A percentile compares a stretch with the other conserved stretches of the same genome.
Evolutionary conservation across 2,797 vertebrate species (phyloP).

Genomic region (Rhinichthys osculus): DNA sequence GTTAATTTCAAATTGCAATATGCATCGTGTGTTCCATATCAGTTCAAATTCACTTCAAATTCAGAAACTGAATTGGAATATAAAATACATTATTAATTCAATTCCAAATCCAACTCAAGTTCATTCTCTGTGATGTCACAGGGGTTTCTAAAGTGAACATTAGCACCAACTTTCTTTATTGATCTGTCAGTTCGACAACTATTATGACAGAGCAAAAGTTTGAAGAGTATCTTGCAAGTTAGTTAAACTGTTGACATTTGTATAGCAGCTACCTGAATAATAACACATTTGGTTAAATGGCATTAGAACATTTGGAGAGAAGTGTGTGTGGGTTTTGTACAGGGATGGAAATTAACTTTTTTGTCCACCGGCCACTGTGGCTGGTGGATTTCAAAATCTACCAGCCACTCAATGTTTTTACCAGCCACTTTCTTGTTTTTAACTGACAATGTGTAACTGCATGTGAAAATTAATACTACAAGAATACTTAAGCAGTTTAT

Average conservation of each 20-base stretch:
- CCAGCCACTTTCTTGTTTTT: too few relatives aligned
- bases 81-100: neutral
- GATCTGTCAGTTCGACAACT: neutral
- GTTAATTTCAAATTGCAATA: too few relatives aligned
- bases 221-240: neutral
- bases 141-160: neutral
- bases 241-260: neutral
- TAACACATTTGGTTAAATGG: conserved; percentile 8
- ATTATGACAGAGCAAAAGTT: neutral
- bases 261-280: neutral
- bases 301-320: neutral
- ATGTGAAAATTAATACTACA: too few relatives aligned
- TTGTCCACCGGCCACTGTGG: too few relatives aligned
- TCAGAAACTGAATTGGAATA: neutral
- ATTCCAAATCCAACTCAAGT: neutral
- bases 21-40: too few relatives aligned
- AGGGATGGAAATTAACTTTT: too few relatives aligned
- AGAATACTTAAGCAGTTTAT: too few relatives aligned
- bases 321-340: neutral
- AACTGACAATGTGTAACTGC: too few relatives aligned
- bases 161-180: neutral
- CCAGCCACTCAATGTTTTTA: too few relatives aligned
- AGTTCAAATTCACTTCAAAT: neutral
- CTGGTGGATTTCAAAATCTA: too few relatives aligned
- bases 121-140: neutral